Conservation (phyloP, 2,888 invertebrate genomes). For the Rutpela maculata region DNA sequence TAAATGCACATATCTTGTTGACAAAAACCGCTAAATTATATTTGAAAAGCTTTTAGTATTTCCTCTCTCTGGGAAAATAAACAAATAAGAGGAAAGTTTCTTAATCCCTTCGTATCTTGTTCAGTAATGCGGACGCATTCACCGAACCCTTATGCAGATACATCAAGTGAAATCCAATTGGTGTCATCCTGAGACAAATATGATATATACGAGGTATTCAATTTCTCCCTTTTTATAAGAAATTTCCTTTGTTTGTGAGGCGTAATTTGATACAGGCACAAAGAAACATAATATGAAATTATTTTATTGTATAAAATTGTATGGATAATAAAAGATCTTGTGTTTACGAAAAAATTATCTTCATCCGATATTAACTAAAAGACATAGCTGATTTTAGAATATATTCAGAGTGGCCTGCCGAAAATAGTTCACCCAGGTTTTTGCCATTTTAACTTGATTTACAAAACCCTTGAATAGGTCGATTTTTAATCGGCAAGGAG, state of each 20-base stretch:
- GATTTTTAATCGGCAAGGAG: too few species aligned
- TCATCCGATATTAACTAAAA: too few species aligned
- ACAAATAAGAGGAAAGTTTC: slow-evolving; percentile 19
- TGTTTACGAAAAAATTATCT: too few species aligned
- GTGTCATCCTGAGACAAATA: slow-evolving; percentile 12
- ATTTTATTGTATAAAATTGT: neutral
- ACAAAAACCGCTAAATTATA: slow-evolving; percentile 18
- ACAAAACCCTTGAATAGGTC: too few species aligned
- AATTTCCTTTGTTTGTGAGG: slow-evolving; percentile 1
- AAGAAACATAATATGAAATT: neutral
- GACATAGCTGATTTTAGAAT: too few species aligned
- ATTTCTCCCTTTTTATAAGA: neutral
- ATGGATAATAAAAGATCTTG: too few species aligned
- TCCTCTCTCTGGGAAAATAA: slow-evolving; percentile 13
- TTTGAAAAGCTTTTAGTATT: slow-evolving; percentile 34
- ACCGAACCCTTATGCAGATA: slow-evolving; percentile 20
- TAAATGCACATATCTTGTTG: neutral
- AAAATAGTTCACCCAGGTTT: too few species aligned
- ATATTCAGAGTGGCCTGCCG: too few species aligned
- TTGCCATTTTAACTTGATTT: too few species aligned
- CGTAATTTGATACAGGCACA: slow-evolving; percentile 41
- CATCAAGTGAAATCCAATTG: slow-evolving; percentile 25
- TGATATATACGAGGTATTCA: slow-evolving; percentile 5
- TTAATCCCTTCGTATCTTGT: slow-evolving; percentile 26
- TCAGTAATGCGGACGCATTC: slow-evolving; percentile 27